Percentiles rank a stretch among this genome's conserved stretches.
phyloP scores from a whole-genome alignment of 2,113 vertebrate species.

The Rhea pennata region DNA sequence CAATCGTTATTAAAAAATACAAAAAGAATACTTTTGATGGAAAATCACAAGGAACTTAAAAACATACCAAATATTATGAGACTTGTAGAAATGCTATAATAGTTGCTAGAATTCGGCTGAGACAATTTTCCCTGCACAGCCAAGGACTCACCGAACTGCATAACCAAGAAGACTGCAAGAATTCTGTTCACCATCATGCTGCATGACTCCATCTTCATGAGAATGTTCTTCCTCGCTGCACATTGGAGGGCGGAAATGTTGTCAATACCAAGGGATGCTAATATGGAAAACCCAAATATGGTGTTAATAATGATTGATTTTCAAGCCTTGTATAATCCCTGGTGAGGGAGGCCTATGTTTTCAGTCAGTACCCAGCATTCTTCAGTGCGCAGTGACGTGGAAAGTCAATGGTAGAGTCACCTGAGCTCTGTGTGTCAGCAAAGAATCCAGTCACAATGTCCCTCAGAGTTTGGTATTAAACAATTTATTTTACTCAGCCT shows the following conservation, averaged over 20 bases:
- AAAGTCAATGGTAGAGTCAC: neutral
- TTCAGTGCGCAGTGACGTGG: neutral
- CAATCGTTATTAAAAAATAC: neutral
- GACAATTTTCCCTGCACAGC: neutral
- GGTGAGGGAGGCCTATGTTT: neutral
- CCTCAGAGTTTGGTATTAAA: neutral
- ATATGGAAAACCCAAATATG: conserved; percentile 1
- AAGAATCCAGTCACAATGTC: neutral
- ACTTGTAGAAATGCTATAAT: neutral
- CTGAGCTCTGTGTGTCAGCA: neutral
- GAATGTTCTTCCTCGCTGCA: fast-evolving
- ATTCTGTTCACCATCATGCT: fast-evolving
- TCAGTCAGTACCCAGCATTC: neutral
- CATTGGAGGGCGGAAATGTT: neutral
- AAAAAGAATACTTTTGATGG: neutral
- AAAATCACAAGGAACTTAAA: neutral
- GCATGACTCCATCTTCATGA: neutral
- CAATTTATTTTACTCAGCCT: neutral
- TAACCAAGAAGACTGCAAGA: neutral
- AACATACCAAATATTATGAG: neutral
- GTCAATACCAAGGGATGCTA: neutral
- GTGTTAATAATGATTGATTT: neutral
- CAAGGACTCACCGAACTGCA: conserved; percentile 56
- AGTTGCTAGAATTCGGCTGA: neutral
- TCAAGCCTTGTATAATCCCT: neutral